These are phyloP conservation scores for Chionodraco myersi DNA, from an alignment of 2,113 vertebrate species.

Conservation along the genomic window DNA sequence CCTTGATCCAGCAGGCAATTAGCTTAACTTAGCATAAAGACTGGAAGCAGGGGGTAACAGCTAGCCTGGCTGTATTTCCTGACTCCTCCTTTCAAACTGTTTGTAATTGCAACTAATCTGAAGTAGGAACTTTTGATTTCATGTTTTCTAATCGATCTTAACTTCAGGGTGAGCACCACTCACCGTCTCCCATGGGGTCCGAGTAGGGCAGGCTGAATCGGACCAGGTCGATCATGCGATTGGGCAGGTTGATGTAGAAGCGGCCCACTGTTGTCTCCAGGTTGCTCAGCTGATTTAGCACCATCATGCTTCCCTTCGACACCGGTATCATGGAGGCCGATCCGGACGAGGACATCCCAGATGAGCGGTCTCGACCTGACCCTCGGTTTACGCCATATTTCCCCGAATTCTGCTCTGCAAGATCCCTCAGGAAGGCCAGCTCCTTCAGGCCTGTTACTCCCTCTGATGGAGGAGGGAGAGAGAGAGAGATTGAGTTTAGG, in stretches of 20 bases:
- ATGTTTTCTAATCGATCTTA: background rate
- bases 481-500: background rate
- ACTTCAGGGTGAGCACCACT: conserved; percentile 60
- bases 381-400: conserved; percentile 92
- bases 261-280: conserved; percentile 96
- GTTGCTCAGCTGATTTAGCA: conserved; percentile 97
- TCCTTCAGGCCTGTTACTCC: conserved; percentile 97
- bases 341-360: conserved; percentile 10
- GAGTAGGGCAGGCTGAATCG: conserved; percentile 95
- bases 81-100: too few relatives aligned
- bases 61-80: too few relatives aligned
- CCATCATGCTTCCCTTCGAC: conserved; percentile 99
- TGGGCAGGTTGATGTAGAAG: conserved; percentile 98
- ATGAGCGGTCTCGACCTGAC: conserved; percentile 53
- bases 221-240: conserved; percentile 96
- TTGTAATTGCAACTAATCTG: too few relatives aligned
- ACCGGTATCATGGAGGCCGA: conserved; percentile 82
- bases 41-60: background rate
- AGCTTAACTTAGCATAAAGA: background rate
- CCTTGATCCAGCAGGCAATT: background rate
- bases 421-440: conserved; percentile 94
- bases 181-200: conserved; percentile 97
- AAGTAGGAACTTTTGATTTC: background rate
- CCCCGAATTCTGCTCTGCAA: conserved; percentile 94
- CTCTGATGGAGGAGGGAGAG: conserved; percentile 73